Evolutionary conservation across 2,888 invertebrate species (phyloP), one percentile per base, ranked within the genome.

Genomic region (Watsonalla binaria): DNA sequence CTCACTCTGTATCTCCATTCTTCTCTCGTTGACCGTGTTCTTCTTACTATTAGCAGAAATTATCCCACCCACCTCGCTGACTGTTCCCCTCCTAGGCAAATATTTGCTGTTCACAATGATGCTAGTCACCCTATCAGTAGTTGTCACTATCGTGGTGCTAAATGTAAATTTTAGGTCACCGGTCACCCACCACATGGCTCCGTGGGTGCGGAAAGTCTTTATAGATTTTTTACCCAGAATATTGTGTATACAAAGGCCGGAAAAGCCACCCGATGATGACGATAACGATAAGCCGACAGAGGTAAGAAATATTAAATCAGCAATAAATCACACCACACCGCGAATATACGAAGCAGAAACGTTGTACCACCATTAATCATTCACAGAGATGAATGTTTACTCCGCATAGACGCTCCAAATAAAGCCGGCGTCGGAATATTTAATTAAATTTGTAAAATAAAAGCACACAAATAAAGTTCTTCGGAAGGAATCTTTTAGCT

Each of bases 41-140:
- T 97, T 98, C 92, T 92, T 98, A 77, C 92, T 98, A 70, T 92
- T 98, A 80, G 97, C 96, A 76, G 98, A 98, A 92, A 98, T 97
- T 82, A 98, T 98, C 82, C 98, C 98, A 70, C 97, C 98, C 53
- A 98, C 98, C 64, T 97, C 97, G 68, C 92, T 98, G 68, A 97
- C 97, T 65, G 97, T 98, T 70, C 97, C 98, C 63, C 92, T 98
- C 65, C 91, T 97, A 76, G 98, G 98, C 73, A 97, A 96, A 92
- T 97, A 97, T 92, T 92, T 98, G 70, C 93, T 98, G 70, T 98
- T 98, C 90, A 98, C 97, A 67, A 97, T 98, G 97, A 95, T 97
- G 90, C 93, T 98, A 78, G 97, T 98, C 76, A 97, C 97, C 63
- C 91, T 97, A 66, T 97, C 97, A 63, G 97, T 97, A 76, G 96